A percentile compares a stretch with the other conserved stretches of the same genome.
These are phyloP conservation scores for Sphaeridia pumilis DNA, from an alignment of 2,888 invertebrate species.

Conservation along the genomic window DNA sequence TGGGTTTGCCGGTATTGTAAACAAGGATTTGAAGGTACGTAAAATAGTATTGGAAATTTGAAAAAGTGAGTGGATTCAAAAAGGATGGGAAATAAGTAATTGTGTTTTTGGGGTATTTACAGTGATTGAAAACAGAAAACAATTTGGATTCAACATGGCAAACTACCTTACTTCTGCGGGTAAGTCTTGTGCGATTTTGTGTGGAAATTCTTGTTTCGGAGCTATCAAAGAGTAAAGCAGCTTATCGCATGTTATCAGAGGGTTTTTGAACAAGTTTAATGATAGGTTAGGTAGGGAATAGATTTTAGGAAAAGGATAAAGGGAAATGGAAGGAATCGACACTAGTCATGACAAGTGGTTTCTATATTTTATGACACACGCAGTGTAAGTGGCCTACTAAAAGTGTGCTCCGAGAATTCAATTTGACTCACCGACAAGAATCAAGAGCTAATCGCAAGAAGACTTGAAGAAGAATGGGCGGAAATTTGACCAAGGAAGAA, in stretches of 20 bases:
- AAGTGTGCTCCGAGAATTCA: not conserved
- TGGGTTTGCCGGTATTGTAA: too few species aligned
- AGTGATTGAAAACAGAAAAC: not conserved
- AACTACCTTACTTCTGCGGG: slow-evolving; percentile 32
- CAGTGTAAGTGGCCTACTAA: not conserved
- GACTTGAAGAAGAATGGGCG: slow-evolving; percentile 18
- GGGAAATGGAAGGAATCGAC: not conserved
- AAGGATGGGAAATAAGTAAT: too few species aligned
- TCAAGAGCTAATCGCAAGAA: not conserved
- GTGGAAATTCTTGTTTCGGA: too few species aligned
- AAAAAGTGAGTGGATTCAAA: too few species aligned
- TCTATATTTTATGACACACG: slow-evolving; percentile 5
- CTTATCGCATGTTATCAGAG: not conserved
- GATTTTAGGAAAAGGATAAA: not conserved
- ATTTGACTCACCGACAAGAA: not conserved
- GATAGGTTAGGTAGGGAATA: not conserved
- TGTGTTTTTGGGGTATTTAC: not conserved
- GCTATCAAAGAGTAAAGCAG: not conserved
- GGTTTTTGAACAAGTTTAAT: not conserved
- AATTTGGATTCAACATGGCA: slow-evolving; percentile 19
- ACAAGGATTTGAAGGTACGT: too few species aligned
- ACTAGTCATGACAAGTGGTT: not conserved
- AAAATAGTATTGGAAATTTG: too few species aligned
- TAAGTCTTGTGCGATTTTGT: too few species aligned
- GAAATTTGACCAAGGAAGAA: slow-evolving; percentile 23